Base-by-base conservation (phyloP, 2,797 vertebrate species). In the Trachops cirrhosus region DNA sequence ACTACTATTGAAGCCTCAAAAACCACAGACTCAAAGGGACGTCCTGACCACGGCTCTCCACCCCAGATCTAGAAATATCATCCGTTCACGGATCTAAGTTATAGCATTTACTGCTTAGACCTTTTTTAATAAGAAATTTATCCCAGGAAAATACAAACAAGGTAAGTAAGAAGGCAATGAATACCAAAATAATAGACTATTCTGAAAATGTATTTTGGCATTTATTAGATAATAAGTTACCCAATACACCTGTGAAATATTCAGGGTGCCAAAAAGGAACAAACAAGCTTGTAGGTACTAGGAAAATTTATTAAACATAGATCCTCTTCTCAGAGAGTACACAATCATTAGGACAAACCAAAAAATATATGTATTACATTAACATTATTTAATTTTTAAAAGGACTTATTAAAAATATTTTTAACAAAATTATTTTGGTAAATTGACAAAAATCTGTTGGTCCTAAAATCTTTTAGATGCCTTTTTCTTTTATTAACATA, bases 171-270 rank as follows among this genome's bases (percentile, higher is more conserved):
- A 2, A 48, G 24, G 77, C 3, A 92, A 77, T 59, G 88, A 86
- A 57, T 70, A 54, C 2, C 9, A 71, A 90, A 91, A 64, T 39
- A 46, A 85, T 77, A 84, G 9, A 37, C 0, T 89, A 2, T 29
- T 71, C 46, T 83, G 24, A 91, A 94, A 93, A 78, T 39, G n/a
- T 37, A 59, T 94, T 44, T 94, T 91, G 26, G 5, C 79, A 86
- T 71, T 68, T 92, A 92, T 88, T 87, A 85, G 32, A 24, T 82
- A 85, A 82, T 80, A 71, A 79, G 57, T 78, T 79, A 71, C 9
- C 12, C 32, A 71, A 26, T 73, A n/a, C 37, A 85, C 26, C 95
- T 88, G 77, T 67, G 14, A 70, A 95, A 5, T 21, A 74, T 50
- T 64, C 21, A 70, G 0, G n/a, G 22, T 57, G 46, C 1, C 9